Evolutionary conservation across 2,113 vertebrate species (phyloP).

Genomic region (Tetrax tetrax): DNA sequence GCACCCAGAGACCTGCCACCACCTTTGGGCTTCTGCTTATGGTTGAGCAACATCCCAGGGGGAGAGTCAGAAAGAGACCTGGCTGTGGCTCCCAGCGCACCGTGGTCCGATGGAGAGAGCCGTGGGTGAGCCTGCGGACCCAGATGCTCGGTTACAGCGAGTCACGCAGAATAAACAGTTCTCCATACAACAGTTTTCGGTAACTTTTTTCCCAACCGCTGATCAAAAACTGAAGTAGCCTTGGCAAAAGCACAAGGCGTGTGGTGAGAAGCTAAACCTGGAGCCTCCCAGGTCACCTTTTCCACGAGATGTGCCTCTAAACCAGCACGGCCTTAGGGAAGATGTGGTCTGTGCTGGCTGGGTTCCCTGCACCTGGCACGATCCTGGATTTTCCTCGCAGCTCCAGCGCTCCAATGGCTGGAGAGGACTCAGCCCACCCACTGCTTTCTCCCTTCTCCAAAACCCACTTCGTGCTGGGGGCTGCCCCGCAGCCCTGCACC

Average conservation of each 20-base stretch:
- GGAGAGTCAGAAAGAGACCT: background rate
- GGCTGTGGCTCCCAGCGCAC: background rate
- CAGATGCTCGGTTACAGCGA: background rate
- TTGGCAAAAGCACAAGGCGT: background rate
- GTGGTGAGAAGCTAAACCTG: background rate
- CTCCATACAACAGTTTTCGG: background rate
- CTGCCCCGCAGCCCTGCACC: background rate
- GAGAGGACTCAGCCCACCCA: background rate
- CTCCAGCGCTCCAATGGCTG: background rate
- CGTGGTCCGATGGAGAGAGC: background rate
- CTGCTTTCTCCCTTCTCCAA: background rate
- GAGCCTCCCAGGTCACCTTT: background rate
- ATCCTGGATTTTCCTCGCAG: background rate
- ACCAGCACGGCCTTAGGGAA: background rate
- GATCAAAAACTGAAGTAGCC: background rate
- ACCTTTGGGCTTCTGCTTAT: background rate
- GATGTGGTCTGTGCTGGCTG: background rate
- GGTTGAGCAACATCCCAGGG: background rate
- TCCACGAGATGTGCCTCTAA: background rate
- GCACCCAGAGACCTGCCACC: background rate
- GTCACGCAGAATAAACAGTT: background rate
- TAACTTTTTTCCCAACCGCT: background rate
- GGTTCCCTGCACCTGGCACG: background rate
- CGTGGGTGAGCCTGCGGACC: background rate
- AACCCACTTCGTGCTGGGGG: background rate